phyloP scores from a whole-genome alignment of 2,888 invertebrate species.

The Iselma pallidipennis region DNA sequence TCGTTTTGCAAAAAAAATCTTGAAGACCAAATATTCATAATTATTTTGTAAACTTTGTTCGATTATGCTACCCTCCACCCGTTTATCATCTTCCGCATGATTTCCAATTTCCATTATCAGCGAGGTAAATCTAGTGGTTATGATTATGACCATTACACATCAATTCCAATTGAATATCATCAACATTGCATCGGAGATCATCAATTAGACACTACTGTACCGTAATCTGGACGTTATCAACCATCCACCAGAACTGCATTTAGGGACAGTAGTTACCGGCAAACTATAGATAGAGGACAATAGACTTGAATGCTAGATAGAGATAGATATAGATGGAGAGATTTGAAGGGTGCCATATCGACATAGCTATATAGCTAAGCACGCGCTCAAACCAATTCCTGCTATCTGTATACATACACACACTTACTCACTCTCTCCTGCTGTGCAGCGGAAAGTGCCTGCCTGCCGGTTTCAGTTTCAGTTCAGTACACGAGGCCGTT shows the following conservation, averaged over 20 bases:
- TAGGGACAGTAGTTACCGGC: background rate
- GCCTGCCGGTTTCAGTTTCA: slow-evolving; percentile 9
- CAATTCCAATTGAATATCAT: slow-evolving; percentile 34
- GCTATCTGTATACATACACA: slow-evolving; percentile 3
- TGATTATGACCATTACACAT: slow-evolving; percentile 23
- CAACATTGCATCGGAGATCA: slow-evolving; percentile 37
- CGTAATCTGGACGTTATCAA: slow-evolving; percentile 46
- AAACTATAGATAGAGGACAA: slow-evolving; percentile 6
- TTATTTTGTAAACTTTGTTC: too few relatives aligned
- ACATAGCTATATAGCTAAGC: slow-evolving; percentile 11
- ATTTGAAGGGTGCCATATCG: slow-evolving; percentile 2
- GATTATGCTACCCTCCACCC: background rate
- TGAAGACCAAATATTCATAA: too few relatives aligned
- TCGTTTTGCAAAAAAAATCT: too few relatives aligned
- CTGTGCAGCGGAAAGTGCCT: too few relatives aligned
- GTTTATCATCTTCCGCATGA: background rate
- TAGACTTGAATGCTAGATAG: background rate
- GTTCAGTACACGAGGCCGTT: slow-evolving; percentile 18
- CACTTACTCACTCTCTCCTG: slow-evolving; percentile 18
- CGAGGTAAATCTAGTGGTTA: background rate
- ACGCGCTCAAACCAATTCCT: slow-evolving; percentile 25
- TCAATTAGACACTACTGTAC: slow-evolving; percentile 40
- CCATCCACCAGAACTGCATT: slow-evolving; percentile 29
- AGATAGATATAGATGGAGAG: background rate
- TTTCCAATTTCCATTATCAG: background rate